Percentiles rank a stretch among this genome's conserved stretches.
Evolutionary conservation across 2,797 vertebrate genomes (phyloP).

Genomic region (Pseudochirops cupreus): DNA sequence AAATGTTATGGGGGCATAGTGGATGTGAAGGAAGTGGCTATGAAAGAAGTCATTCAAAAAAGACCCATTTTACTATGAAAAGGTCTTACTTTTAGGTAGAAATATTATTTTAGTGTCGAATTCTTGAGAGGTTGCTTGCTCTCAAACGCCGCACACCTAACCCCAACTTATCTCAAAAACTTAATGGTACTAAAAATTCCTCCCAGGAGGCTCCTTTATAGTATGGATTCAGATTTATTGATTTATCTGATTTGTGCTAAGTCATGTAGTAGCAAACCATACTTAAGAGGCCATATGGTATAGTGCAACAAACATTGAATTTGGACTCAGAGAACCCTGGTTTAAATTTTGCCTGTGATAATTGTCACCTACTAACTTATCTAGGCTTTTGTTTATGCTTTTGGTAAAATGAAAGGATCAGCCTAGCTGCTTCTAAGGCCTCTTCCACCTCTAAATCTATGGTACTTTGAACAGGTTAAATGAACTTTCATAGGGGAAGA

Average conservation of each 20-base stretch:
- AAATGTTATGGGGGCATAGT: neutral
- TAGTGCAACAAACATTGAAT: neutral
- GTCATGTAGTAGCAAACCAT: neutral
- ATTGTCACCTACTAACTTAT: neutral
- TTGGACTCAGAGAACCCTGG: neutral
- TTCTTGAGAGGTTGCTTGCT: neutral
- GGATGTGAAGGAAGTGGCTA: neutral
- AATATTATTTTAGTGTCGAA: neutral
- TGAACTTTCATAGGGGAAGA: neutral
- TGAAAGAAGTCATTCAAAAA: neutral
- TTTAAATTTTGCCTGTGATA: neutral
- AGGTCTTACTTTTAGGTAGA: neutral
- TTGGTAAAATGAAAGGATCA: neutral
- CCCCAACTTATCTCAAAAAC: neutral
- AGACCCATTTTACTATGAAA: neutral
- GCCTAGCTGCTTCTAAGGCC: neutral
- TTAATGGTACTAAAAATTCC: neutral
- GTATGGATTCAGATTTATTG: neutral
- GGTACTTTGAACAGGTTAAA: neutral
- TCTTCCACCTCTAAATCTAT: neutral
- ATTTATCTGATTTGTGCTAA: neutral
- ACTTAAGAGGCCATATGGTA: neutral
- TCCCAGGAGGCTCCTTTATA: neutral
- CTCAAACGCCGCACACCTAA: neutral
- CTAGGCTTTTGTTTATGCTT: neutral